Evolutionary conservation across 2,888 invertebrate species (phyloP).

Genomic region (Habroteleia sp.): DNA sequence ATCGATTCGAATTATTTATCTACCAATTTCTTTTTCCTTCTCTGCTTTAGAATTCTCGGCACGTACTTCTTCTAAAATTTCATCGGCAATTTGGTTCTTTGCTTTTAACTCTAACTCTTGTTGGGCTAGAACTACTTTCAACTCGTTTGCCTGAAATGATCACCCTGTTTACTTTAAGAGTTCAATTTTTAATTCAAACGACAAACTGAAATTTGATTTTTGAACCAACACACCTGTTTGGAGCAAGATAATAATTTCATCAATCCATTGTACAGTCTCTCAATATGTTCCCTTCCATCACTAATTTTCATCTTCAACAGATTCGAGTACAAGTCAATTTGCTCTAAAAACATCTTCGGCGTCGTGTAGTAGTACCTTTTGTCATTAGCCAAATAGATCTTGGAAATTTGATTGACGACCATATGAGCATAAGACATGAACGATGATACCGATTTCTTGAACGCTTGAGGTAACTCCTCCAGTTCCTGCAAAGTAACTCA

Average conservation of each 20-base stretch:
- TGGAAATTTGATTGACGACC: constrained; percentile 92
- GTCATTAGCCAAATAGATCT: constrained; percentile 90
- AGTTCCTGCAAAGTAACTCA: constrained; percentile 71
- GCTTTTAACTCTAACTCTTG: constrained; percentile 92
- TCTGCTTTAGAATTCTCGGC: constrained; percentile 95
- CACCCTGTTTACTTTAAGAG: too few species aligned
- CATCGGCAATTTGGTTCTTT: constrained; percentile 95
- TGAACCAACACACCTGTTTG: constrained; percentile 85
- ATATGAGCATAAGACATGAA: constrained; percentile 96
- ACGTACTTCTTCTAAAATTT: constrained; percentile 91
- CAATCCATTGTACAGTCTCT: constrained; percentile 92
- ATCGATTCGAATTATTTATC: constrained; percentile 34
- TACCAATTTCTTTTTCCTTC: constrained; percentile 90
- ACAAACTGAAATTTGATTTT: too few species aligned
- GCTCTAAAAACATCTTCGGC: constrained; percentile 96
- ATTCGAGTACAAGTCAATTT: constrained; percentile 91
- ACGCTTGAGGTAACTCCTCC: constrained; percentile 78
- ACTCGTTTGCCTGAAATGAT: constrained; percentile 85
- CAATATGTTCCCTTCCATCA: constrained; percentile 88
- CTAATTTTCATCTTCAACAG: constrained; percentile 85
- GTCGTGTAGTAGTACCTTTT: constrained; percentile 97
- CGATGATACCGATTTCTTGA: constrained; percentile 84
- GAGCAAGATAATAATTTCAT: constrained; percentile 93
- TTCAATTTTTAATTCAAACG: too few species aligned
- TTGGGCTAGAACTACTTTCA: constrained; percentile 88